Conservation (phyloP, 2,113 vertebrate genomes). For the Atrichornis clamosus region DNA sequence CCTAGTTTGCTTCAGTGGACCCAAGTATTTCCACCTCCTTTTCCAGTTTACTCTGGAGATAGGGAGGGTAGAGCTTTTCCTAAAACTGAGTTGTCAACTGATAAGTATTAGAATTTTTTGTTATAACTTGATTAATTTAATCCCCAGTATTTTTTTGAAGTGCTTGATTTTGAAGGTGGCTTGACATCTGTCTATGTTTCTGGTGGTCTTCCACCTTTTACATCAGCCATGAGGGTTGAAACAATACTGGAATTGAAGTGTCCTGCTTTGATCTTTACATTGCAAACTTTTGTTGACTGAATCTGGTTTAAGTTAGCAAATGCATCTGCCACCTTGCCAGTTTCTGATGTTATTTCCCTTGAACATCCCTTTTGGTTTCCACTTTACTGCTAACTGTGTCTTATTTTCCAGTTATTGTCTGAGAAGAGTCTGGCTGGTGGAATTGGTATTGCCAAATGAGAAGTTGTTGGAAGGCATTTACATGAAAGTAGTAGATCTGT, state of each 20-base stretch:
- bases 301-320: conserved; percentile 4
- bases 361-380: conserved; percentile 17
- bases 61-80: not conserved
- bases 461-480: not conserved
- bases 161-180: not conserved
- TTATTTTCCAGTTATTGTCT: conserved; percentile 27
- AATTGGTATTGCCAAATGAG: not conserved
- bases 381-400: not conserved
- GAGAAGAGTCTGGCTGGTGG: not conserved
- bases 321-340: conserved; percentile 4
- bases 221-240: not conserved
- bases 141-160: not conserved
- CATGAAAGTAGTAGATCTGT: not conserved
- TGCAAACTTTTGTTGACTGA: conserved; percentile 10
- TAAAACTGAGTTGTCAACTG: not conserved
- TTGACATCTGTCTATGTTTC: not conserved
- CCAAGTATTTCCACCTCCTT: not conserved
- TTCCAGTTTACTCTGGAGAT: not conserved
- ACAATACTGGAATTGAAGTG: not conserved
- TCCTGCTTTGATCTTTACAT: not conserved
- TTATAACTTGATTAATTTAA: not conserved
- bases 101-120: not conserved
- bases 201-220: not conserved
- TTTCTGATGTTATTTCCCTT: conserved; percentile 28
- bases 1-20: not conserved